These are phyloP conservation scores for Coregonus suidteri DNA, from an alignment of 2,797 vertebrate genomes.

Conservation along the genomic window DNA sequence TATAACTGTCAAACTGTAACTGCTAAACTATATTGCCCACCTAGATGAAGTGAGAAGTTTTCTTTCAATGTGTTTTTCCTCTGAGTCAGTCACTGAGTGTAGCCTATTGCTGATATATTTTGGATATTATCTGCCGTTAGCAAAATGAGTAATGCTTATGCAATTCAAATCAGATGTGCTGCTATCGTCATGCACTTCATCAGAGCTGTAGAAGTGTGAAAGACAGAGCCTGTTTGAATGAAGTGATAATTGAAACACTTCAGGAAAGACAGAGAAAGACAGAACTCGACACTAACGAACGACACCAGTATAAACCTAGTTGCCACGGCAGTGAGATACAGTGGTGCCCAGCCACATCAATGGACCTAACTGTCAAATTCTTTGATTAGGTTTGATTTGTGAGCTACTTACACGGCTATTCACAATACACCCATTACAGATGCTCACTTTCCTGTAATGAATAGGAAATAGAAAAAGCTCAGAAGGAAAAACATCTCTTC, in stretches of 20 bases:
- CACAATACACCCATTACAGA: constrained; percentile 17
- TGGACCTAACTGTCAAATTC: neutral
- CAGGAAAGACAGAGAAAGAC: neutral
- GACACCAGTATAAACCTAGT: too few species aligned
- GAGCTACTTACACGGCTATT: constrained; percentile 40
- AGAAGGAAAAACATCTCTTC: constrained; percentile 45
- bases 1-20: too few species aligned
- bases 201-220: too few species aligned
- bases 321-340: neutral
- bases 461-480: constrained; percentile 51
- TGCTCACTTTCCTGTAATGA: constrained; percentile 53
- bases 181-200: neutral
- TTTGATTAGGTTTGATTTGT: constrained; percentile 37
- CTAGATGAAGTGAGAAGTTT: neutral
- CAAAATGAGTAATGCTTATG: neutral
- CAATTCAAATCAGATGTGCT: neutral
- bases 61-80: neutral
- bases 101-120: too few species aligned
- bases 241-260: constrained; percentile 36
- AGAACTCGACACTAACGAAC: too few species aligned
- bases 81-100: too few species aligned
- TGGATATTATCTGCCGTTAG: neutral
- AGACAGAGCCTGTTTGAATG: neutral
- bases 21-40: too few species aligned
- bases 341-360: neutral